These are phyloP conservation scores for Hypomecis atomaria DNA, from an alignment of 2,888 invertebrate species.

Conservation along the genomic window DNA sequence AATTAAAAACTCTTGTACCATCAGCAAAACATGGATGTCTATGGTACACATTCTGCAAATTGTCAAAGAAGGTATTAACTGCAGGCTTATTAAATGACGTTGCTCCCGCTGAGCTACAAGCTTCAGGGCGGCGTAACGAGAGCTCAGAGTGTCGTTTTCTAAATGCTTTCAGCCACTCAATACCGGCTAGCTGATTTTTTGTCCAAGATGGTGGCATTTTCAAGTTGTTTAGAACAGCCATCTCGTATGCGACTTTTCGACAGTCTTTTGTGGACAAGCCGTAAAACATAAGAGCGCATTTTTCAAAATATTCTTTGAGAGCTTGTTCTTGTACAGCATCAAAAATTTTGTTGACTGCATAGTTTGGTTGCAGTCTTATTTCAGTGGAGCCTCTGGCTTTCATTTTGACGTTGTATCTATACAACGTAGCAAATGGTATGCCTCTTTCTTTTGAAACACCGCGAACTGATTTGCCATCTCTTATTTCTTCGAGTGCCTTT, in stretches of 20 bases:
- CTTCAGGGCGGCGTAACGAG: constrained; percentile 7
- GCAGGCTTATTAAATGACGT: not conserved
- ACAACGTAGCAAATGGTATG: constrained; percentile 2
- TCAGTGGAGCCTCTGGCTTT: not conserved
- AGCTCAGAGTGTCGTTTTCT: constrained; percentile 10
- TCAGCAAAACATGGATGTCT: constrained; percentile 3
- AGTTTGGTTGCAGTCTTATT: not conserved
- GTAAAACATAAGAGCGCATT: constrained; percentile 8
- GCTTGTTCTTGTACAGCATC: not conserved
- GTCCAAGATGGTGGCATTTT: constrained; percentile 7
- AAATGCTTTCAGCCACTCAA: constrained; percentile 12
- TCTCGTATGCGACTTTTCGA: constrained; percentile 4
- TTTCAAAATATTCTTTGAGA: not conserved
- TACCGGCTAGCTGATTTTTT: constrained; percentile 3
- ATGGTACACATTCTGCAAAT: not conserved
- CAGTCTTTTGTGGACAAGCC: constrained; percentile 6
- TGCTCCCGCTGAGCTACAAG: constrained; percentile 4
- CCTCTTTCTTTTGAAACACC: not conserved
- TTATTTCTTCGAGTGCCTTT: not conserved
- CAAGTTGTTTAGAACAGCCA: constrained; percentile 4
- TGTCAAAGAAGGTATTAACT: constrained; percentile 2
- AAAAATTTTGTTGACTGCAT: constrained; percentile 3
- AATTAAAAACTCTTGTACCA: not conserved
- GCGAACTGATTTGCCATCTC: not conserved
- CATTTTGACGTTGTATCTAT: not conserved